A percentile compares a stretch with the other conserved stretches of the same genome.
phyloP scores from a whole-genome alignment of 1,140 invertebrate genomes.

The Solenopsis fugax region DNA sequence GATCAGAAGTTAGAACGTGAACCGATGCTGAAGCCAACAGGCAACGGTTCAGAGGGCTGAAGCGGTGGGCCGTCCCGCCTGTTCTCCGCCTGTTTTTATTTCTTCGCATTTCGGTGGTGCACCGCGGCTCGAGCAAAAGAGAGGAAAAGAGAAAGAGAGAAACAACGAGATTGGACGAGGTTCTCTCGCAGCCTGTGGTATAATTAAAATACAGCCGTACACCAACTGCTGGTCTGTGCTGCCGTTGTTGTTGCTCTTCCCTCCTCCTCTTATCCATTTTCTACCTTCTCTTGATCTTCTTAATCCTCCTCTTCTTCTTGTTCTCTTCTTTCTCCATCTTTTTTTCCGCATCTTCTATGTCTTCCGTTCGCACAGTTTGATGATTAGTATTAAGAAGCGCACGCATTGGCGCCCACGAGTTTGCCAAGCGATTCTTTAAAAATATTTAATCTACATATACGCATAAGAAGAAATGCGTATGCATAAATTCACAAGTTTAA shows the following conservation, averaged over 20 bases:
- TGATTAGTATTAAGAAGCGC: conserved; percentile 78
- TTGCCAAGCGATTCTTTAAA: neutral
- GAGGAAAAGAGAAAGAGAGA: conserved; percentile 56
- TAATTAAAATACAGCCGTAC: conserved; percentile 86
- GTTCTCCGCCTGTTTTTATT: conserved; percentile 78
- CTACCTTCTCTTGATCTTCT: conserved; percentile 39
- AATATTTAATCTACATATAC: neutral
- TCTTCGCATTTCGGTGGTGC: conserved; percentile 80
- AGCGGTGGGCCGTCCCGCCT: conserved; percentile 80
- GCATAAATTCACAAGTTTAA: neutral
- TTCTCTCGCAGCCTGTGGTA: conserved; percentile 80
- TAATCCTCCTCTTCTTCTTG: conserved; percentile 16
- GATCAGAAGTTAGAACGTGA: conserved; percentile 75
- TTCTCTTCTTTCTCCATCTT: conserved; percentile 63
- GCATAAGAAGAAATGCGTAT: too few relatives aligned
- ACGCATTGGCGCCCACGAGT: conserved; percentile 60
- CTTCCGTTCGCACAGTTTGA: conserved; percentile 62
- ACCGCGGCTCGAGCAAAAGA: conserved; percentile 71
- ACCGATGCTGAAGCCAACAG: conserved; percentile 74
- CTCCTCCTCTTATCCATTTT: conserved; percentile 64
- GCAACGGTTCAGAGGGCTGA: conserved; percentile 79
- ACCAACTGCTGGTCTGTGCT: conserved; percentile 79
- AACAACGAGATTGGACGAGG: conserved; percentile 79
- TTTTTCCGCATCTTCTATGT: conserved; percentile 49
- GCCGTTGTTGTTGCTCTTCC: conserved; percentile 71